Percentiles rank a stretch among this genome's conserved stretches.
phyloP scores from a whole-genome alignment of 2,113 vertebrate species.

The Colius striatus region DNA sequence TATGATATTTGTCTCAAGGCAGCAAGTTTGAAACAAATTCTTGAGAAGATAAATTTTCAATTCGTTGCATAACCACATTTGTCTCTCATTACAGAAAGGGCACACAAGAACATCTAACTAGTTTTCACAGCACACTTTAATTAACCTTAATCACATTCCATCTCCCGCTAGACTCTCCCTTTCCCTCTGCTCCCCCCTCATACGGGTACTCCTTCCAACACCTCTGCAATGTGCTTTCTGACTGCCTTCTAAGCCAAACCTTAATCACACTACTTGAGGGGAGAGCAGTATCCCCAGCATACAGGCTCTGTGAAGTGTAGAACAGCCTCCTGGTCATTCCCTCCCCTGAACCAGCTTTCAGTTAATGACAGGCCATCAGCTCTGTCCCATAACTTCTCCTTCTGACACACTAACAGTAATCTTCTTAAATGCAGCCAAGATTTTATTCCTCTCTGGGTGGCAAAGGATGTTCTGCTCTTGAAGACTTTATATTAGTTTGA shows the following conservation, averaged over 20 bases:
- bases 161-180: neutral
- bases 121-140: conserved; percentile 40
- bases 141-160: conserved; percentile 47
- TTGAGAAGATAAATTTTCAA: conserved; percentile 43
- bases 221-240: neutral
- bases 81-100: conserved; percentile 16
- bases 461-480: neutral
- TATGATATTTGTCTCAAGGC: conserved; percentile 39
- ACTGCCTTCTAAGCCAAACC: neutral
- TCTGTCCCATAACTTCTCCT: conserved; percentile 40
- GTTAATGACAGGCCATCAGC: conserved; percentile 4
- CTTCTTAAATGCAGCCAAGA: conserved; percentile 20
- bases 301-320: neutral
- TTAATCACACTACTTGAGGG: neutral
- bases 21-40: conserved; percentile 41
- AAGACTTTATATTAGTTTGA: conserved; percentile 22
- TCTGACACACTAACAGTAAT: conserved; percentile 39
- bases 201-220: neutral
- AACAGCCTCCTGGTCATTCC: neutral
- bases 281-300: neutral
- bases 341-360: neutral
- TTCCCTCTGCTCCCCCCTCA: neutral
- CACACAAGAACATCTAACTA: neutral
- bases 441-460: conserved; percentile 36
- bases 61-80: neutral